Evolutionary conservation across 2,113 vertebrate species (phyloP).

Genomic region (Lycaon pictus): DNA sequence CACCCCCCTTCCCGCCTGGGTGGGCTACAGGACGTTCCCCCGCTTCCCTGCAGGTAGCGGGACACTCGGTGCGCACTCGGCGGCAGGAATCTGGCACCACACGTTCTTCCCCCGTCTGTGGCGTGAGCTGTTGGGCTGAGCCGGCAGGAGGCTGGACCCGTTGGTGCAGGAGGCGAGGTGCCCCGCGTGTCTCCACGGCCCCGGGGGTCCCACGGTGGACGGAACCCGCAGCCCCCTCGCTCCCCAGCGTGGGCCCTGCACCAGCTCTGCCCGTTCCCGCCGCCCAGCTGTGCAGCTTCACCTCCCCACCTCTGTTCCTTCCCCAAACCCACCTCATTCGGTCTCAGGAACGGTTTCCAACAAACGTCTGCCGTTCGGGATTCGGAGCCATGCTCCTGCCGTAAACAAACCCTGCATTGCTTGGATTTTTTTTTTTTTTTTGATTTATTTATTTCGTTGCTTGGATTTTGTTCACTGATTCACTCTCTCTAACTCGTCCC

Average conservation of each 20-base stretch:
- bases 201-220: not conserved
- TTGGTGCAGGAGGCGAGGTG: not conserved
- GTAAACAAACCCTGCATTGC: not conserved
- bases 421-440: not conserved
- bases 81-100: constrained; percentile 65
- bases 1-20: too few relatives aligned
- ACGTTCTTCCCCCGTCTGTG: constrained; percentile 59
- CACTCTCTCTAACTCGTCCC: not conserved
- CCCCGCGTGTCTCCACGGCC: not conserved
- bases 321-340: not conserved
- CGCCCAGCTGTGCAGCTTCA: not conserved
- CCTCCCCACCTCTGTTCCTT: not conserved
- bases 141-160: constrained; percentile 8
- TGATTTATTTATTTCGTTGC: not conserved
- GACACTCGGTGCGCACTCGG: constrained; percentile 71
- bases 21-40: constrained; percentile 69
- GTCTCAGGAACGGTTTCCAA: not conserved
- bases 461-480: not conserved
- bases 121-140: constrained; percentile 52
- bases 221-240: not conserved
- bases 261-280: too few relatives aligned
- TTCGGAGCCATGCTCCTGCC: not conserved
- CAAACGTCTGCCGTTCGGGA: not conserved
- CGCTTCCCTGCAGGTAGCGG: constrained; percentile 74
- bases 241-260: not conserved